A percentile compares a stretch with the other conserved stretches of the same genome.
phyloP scores from a whole-genome alignment of 2,888 invertebrate species.

The Sinotaia quadrata region DNA sequence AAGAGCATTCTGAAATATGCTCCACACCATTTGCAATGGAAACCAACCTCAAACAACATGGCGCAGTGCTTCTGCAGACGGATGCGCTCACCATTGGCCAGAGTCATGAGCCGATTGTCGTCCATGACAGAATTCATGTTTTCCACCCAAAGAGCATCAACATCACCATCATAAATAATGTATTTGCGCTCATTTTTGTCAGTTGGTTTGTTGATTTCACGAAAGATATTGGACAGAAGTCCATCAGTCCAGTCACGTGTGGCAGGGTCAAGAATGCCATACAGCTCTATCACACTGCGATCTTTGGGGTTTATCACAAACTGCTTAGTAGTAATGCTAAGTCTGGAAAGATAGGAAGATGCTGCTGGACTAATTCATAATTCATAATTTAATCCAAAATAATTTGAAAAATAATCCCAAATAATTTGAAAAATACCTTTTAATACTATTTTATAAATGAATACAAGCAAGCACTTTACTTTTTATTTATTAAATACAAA shows the following conservation, averaged over 20 bases:
- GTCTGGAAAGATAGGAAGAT: constrained; percentile 63
- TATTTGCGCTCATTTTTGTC: constrained; percentile 84
- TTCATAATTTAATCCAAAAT: too few species aligned
- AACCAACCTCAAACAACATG: constrained; percentile 84
- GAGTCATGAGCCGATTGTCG: constrained; percentile 89
- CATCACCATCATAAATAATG: constrained; percentile 93
- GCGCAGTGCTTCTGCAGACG: constrained; percentile 86
- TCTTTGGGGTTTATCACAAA: constrained; percentile 90
- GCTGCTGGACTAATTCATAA: too few species aligned
- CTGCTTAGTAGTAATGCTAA: constrained; percentile 86
- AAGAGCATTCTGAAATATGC: background rate
- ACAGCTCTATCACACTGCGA: constrained; percentile 89
- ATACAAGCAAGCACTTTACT: too few species aligned
- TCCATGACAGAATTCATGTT: constrained; percentile 99
- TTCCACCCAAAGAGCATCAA: constrained; percentile 95
- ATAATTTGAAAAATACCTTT: too few species aligned
- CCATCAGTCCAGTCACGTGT: constrained; percentile 96
- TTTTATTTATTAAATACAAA: too few species aligned
- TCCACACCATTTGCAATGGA: background rate
- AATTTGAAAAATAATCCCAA: too few species aligned
- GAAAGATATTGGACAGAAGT: constrained; percentile 89
- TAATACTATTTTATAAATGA: too few species aligned
- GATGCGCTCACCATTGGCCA: constrained; percentile 92
- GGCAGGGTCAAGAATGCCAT: constrained; percentile 87
- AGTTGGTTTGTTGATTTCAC: constrained; percentile 87